A percentile compares a stretch with the other conserved stretches of the same genome.
Conservation (phyloP, 2,888 invertebrate species). For the Gymnosoma rotundatum region DNA sequence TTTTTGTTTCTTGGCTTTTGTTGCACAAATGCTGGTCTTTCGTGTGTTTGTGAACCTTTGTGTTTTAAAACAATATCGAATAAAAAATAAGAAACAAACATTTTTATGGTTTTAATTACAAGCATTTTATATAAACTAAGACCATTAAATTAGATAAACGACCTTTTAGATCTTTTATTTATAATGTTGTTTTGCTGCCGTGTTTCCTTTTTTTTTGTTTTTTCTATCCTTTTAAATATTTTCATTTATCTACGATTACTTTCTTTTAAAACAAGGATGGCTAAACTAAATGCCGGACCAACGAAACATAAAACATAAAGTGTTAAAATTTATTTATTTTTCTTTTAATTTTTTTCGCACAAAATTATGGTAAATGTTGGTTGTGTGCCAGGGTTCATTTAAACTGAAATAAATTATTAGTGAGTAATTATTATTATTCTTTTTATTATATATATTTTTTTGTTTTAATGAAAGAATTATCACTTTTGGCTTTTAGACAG, state of each 20-base stretch:
- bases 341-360: neutral
- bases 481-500: conserved; percentile 15
- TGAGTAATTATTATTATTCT: conserved; percentile 29
- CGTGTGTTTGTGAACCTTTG: neutral
- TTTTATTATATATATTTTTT: conserved; percentile 45
- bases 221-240: neutral
- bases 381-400: conserved; percentile 49
- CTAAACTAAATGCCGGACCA: conserved; percentile 15
- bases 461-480: conserved; percentile 20
- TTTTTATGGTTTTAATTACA: conserved; percentile 69
- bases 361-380: conserved; percentile 39
- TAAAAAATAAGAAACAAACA: conserved; percentile 38
- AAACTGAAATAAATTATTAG: conserved; percentile 32
- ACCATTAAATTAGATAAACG: conserved; percentile 68
- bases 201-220: neutral
- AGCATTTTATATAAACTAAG: conserved; percentile 55
- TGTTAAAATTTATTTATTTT: conserved; percentile 57
- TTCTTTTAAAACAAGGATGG: conserved; percentile 8
- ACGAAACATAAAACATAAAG: conserved; percentile 47
- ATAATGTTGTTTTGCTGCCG: conserved; percentile 55
- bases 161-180: conserved; percentile 67
- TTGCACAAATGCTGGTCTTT: neutral
- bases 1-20: neutral
- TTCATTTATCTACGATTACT: conserved; percentile 26
- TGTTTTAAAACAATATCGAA: conserved; percentile 38